phyloP scores from a whole-genome alignment of 1,140 invertebrate species.

The Trypoxylus dichotomus region DNA sequence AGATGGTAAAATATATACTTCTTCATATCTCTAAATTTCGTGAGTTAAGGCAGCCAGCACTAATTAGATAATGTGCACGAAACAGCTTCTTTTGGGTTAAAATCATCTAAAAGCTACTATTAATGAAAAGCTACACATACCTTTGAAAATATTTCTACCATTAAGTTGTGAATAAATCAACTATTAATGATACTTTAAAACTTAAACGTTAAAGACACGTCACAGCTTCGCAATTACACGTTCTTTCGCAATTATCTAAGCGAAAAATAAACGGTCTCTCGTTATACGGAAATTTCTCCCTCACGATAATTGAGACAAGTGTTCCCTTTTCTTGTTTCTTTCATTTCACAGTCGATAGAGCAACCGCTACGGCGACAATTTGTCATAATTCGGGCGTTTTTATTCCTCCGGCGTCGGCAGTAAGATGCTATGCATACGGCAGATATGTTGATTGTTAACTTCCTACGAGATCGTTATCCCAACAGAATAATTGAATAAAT shows the following conservation, averaged over 20 bases:
- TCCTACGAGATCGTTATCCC: neutral
- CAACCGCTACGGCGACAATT: neutral
- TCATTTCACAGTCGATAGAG: neutral
- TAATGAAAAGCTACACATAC: too few relatives aligned
- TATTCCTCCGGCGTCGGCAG: neutral
- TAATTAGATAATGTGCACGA: too few relatives aligned
- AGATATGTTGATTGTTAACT: conserved; percentile 4
- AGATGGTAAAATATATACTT: too few relatives aligned
- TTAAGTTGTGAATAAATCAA: neutral
- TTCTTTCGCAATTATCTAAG: neutral
- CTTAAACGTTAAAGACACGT: neutral
- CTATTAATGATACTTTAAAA: neutral
- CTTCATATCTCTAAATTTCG: too few relatives aligned
- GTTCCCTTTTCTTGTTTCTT: neutral
- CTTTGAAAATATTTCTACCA: neutral
- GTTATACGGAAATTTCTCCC: neutral
- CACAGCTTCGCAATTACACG: neutral
- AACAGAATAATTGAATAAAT: neutral
- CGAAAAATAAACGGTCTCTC: neutral
- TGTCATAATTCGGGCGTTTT: neutral
- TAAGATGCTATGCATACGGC: neutral
- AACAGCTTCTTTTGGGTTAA: too few relatives aligned
- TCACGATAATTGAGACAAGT: neutral
- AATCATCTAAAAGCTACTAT: too few relatives aligned
- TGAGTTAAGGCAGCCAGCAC: too few relatives aligned